phyloP scores from a whole-genome alignment of 1,140 invertebrate species.

The Rhyacophila brunnea region DNA sequence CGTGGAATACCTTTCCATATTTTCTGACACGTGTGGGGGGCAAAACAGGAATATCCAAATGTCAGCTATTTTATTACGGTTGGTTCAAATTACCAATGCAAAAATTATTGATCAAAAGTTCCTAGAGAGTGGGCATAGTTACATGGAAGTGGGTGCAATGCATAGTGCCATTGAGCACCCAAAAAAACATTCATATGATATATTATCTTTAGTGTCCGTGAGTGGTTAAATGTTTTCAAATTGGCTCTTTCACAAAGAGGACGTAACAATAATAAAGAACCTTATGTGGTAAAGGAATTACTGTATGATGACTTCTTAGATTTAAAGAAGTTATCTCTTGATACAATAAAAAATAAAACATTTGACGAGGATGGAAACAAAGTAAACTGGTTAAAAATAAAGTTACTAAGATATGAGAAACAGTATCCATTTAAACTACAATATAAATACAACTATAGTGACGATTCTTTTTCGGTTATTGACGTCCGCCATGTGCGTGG shows the following conservation, averaged over 20 bases:
- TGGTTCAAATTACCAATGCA: background rate
- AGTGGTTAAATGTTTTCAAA: background rate
- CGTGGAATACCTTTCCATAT: background rate
- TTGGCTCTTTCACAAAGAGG: background rate
- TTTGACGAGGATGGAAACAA: background rate
- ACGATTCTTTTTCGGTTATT: no score
- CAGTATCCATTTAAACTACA: no score
- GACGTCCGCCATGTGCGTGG: no score
- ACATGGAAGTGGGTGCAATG: background rate
- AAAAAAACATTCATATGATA: background rate
- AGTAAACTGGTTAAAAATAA: background rate
- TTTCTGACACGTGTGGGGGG: background rate
- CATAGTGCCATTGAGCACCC: background rate
- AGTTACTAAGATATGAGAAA: background rate
- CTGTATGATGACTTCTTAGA: background rate
- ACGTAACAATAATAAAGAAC: background rate
- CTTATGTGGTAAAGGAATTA: background rate
- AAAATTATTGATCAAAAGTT: background rate
- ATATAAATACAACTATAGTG: no score
- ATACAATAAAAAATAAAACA: background rate
- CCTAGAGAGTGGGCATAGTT: background rate
- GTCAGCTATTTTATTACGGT: background rate
- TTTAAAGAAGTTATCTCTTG: background rate
- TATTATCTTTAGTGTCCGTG: background rate
- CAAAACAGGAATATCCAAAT: background rate